A percentile compares a stretch with the other conserved stretches of the same genome.
Evolutionary conservation across 64 coral and sea anemone species (phyloP).

Genomic region (Stylophora pistillata): DNA sequence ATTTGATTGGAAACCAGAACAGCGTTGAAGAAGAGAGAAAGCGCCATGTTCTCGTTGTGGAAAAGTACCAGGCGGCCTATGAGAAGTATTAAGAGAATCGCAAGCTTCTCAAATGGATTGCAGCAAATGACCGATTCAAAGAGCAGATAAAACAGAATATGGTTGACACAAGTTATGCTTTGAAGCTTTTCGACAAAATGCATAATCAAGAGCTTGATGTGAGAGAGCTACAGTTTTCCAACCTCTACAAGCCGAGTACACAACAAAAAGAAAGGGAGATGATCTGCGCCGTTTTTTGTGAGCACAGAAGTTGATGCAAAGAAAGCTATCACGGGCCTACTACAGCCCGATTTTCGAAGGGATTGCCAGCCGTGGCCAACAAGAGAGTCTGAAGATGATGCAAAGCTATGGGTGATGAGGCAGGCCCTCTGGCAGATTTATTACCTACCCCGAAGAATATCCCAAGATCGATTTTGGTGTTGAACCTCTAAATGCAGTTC

Average conservation of each 20-base stretch:
- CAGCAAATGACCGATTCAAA: background rate
- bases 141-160: conserved; percentile 11
- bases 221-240: conserved; percentile 13
- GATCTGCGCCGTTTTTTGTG: background rate
- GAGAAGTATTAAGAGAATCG: background rate
- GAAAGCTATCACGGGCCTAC: background rate
- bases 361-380: conserved; percentile 8
- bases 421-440: conserved; percentile 27
- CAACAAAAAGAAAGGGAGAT: conserved; percentile 33
- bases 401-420: conserved; percentile 30
- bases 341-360: conserved; percentile 18
- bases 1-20: conserved; percentile 13
- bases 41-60: background rate
- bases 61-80: background rate
- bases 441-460: background rate
- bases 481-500: background rate
- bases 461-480: conserved; percentile 24
- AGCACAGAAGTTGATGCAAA: background rate
- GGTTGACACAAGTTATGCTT: conserved; percentile 9
- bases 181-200: conserved; percentile 39
- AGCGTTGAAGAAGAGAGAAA: conserved; percentile 8
- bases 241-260: conserved; percentile 34
- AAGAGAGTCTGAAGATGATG: conserved; percentile 7
- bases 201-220: background rate
- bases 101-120: conserved; percentile 41